A percentile compares a stretch with the other conserved stretches of the same genome.
Conservation (phyloP, 2,797 vertebrate species). For the Hypotaenidia okinawae region DNA sequence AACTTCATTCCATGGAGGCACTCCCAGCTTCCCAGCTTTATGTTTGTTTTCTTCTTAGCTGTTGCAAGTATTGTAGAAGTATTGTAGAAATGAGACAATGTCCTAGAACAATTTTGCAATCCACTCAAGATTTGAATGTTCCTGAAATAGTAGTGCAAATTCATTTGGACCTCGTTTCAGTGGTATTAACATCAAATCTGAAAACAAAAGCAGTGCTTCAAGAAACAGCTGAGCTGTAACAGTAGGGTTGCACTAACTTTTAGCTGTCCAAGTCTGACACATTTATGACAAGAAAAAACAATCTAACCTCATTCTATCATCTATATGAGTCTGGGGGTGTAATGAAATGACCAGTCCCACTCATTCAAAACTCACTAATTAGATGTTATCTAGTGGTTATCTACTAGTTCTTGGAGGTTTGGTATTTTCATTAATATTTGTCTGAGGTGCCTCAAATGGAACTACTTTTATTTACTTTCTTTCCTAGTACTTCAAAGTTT, state of each 20-base stretch:
- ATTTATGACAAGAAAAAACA: not conserved
- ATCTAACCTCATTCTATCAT: not conserved
- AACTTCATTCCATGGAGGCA: constrained; percentile 15
- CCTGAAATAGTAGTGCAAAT: not conserved
- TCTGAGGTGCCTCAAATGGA: not conserved
- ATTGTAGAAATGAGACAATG: not conserved
- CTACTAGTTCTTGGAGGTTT: not conserved
- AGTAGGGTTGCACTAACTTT: not conserved
- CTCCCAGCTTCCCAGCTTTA: not conserved
- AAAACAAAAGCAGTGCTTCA: constrained; percentile 9
- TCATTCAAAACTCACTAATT: not conserved
- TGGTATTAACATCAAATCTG: not conserved
- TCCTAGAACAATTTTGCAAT: constrained; percentile 16
- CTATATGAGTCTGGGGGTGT: not conserved
- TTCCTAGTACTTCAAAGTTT: not conserved
- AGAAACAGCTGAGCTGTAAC: not conserved
- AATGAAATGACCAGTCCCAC: not conserved
- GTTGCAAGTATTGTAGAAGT: not conserved
- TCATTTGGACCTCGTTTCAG: not conserved
- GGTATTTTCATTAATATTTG: not conserved
- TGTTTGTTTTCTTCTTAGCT: constrained; percentile 20
- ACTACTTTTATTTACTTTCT: not conserved
- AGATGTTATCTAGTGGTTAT: not conserved
- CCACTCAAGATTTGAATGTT: not conserved
- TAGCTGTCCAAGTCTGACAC: not conserved